Evolutionary conservation across 1,140 invertebrate species (phyloP).

Genomic region (Brachionus rubens): DNA sequence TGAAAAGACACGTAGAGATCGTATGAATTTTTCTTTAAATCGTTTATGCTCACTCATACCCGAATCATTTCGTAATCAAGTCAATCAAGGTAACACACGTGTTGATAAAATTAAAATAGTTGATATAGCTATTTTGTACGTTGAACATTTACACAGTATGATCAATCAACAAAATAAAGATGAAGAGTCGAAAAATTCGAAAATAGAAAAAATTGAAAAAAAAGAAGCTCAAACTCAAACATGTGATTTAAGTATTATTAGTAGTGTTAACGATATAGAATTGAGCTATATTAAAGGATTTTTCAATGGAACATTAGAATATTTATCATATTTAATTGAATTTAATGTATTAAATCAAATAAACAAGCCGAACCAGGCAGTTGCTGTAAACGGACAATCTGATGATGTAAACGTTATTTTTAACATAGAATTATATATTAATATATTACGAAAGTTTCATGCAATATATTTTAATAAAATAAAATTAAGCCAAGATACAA

Average conservation of each 20-base stretch:
- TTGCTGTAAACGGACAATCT: not conserved
- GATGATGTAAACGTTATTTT: not conserved
- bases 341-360: not conserved
- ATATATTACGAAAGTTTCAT: conserved; percentile 34
- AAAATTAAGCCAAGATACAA: not conserved
- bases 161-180: not conserved
- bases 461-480: conserved; percentile 18
- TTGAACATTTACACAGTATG: conserved; percentile 5
- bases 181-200: too few relatives aligned
- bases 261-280: not conserved
- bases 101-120: conserved; percentile 45
- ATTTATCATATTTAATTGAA: conserved; percentile 23
- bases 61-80: conserved; percentile 26
- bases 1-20: conserved; percentile 41
- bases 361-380: not conserved
- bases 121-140: conserved; percentile 36
- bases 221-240: conserved; percentile 6
- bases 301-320: conserved; percentile 29
- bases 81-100: conserved; percentile 29
- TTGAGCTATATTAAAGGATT: conserved; percentile 25
- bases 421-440: conserved; percentile 29
- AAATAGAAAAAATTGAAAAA: not conserved
- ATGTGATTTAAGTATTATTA: not conserved
- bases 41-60: conserved; percentile 13
- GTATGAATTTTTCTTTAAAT: conserved; percentile 32